phyloP scores from a whole-genome alignment of 2,888 invertebrate genomes.

The Rhynchonema sp. region DNA sequence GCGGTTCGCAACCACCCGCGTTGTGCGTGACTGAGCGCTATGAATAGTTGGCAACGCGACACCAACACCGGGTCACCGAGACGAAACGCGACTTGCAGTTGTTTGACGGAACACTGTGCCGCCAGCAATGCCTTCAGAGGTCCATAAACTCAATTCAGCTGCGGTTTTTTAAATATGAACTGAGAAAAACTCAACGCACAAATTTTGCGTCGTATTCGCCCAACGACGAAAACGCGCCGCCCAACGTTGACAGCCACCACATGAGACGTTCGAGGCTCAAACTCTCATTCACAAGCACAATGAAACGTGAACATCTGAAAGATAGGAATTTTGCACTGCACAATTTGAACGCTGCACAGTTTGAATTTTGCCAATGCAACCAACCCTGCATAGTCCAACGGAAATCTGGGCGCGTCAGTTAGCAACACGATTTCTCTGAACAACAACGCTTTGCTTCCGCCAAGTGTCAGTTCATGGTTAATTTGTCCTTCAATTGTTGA shows the following conservation, averaged over 20 bases:
- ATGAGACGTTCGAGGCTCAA: slow-evolving; percentile 57
- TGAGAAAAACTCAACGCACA: not conserved
- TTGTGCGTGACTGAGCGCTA: slow-evolving; percentile 67
- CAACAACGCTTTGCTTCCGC: too few species aligned
- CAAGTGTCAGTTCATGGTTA: too few species aligned
- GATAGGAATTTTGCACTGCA: not conserved
- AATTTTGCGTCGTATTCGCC: slow-evolving; percentile 49
- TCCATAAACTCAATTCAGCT: too few species aligned
- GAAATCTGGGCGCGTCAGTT: not conserved
- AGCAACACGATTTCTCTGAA: too few species aligned
- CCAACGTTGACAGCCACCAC: slow-evolving; percentile 85
- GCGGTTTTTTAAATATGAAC: too few species aligned
- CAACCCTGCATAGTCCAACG: not conserved
- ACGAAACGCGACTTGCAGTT: slow-evolving; percentile 55
- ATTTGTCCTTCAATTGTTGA: too few species aligned
- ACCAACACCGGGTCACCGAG: slow-evolving; percentile 59
- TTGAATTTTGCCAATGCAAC: not conserved
- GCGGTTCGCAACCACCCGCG: slow-evolving; percentile 40
- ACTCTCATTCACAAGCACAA: not conserved
- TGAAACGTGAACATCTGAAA: not conserved
- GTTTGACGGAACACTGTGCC: slow-evolving; percentile 62
- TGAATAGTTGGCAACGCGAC: slow-evolving; percentile 61
- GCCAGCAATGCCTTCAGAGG: slow-evolving; percentile 60
- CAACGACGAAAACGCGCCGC: slow-evolving; percentile 82
- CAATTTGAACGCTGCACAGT: not conserved